phyloP scores from a whole-genome alignment of 2,797 vertebrate genomes.

The Sardinella longiceps region DNA sequence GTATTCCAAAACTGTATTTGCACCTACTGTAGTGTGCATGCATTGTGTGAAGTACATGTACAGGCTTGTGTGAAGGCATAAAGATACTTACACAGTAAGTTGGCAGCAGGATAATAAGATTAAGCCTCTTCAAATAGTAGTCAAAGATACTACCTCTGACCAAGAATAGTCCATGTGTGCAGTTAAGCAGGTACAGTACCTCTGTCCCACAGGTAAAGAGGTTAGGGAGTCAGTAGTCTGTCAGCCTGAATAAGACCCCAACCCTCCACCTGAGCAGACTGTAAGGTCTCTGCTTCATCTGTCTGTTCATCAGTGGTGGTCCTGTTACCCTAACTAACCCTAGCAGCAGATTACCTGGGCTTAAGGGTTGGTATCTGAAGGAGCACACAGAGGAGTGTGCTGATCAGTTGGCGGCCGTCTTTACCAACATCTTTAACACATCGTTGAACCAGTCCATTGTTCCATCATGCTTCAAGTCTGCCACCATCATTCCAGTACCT shows the following conservation, averaged over 20 bases:
- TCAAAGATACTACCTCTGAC: conserved; percentile 28
- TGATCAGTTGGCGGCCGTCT: too few relatives aligned
- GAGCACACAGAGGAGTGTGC: too few relatives aligned
- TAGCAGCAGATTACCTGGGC: not conserved
- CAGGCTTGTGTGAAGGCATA: not conserved
- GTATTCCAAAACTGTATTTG: too few relatives aligned
- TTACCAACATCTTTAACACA: too few relatives aligned
- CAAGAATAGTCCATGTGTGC: not conserved
- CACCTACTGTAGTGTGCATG: too few relatives aligned
- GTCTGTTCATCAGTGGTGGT: not conserved
- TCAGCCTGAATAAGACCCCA: not conserved
- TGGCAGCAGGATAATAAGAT: conserved; percentile 27
- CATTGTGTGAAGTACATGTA: too few relatives aligned
- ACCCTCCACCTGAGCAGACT: not conserved
- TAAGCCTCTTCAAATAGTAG: conserved; percentile 25
- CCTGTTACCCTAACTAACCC: not conserved
- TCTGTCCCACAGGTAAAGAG: not conserved
- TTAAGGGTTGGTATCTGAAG: not conserved
- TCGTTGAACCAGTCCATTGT: too few relatives aligned
- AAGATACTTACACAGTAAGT: not conserved
- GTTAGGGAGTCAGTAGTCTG: conserved; percentile 20
- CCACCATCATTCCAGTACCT: too few relatives aligned
- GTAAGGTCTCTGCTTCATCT: not conserved
- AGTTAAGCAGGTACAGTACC: not conserved
- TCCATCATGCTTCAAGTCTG: too few relatives aligned